These are phyloP conservation scores for Arbacia lixula DNA, from an alignment of 53 echinoderm and acorn worm genomes.

Conservation along the genomic window DNA sequence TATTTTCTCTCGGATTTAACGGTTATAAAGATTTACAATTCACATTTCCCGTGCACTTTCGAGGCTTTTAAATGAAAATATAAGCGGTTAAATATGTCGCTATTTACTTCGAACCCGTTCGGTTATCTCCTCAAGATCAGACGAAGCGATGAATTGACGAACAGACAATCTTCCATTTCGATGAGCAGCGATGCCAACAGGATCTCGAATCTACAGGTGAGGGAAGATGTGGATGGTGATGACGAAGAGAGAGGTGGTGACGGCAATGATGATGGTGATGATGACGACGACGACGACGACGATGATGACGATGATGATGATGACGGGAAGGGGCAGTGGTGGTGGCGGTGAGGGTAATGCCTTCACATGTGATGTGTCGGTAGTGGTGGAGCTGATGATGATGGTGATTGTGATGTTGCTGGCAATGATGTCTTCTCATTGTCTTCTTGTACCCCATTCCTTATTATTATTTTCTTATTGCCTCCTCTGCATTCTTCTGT, in stretches of 20 bases:
- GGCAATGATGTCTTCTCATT: too few relatives aligned
- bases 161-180: too few relatives aligned
- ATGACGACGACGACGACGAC: conserved; percentile 1
- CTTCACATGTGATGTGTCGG: not conserved
- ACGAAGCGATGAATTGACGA: too few relatives aligned
- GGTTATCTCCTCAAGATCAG: too few relatives aligned
- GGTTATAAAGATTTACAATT: too few relatives aligned
- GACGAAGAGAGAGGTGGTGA: conserved; percentile 1
- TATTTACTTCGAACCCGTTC: too few relatives aligned
- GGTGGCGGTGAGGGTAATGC: not conserved
- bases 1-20: too few relatives aligned
- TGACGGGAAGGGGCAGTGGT: not conserved
- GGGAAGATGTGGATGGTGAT: not conserved
- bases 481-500: too few relatives aligned
- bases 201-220: not conserved
- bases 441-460: too few relatives aligned
- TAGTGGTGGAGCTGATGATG: conserved; percentile 17
- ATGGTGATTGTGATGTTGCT: not conserved
- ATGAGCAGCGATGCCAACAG: not conserved
- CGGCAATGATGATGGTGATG: conserved; percentile 1
- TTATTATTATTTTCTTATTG: too few relatives aligned
- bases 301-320: conserved; percentile 22
- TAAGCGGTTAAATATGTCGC: too few relatives aligned
- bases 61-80: not conserved
- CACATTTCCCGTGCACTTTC: too few relatives aligned